These are phyloP conservation scores for Gymnothorax reevesii DNA, from an alignment of 2,797 vertebrate species.

Conservation along the genomic window DNA sequence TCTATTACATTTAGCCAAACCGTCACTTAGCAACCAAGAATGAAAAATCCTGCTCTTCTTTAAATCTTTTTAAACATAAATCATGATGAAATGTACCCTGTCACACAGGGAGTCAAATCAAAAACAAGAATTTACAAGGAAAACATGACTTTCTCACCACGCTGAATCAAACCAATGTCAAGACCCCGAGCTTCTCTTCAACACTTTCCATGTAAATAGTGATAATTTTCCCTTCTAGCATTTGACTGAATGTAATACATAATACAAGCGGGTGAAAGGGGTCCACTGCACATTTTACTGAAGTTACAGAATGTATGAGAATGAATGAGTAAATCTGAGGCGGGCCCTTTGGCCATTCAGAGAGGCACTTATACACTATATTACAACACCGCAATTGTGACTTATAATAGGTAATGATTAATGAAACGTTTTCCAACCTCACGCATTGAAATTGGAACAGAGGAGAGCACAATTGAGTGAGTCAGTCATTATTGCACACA, in stretches of 20 bases:
- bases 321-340: neutral
- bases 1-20: too few relatives aligned
- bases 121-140: neutral
- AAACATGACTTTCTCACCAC: neutral
- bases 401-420: constrained; percentile 8
- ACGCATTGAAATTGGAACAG: constrained; percentile 28
- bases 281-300: neutral
- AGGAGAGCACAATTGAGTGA: constrained; percentile 1
- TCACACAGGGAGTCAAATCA: neutral
- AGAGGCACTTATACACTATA: constrained; percentile 19
- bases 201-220: neutral
- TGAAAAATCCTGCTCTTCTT: neutral
- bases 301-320: neutral
- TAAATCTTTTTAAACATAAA: neutral
- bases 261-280: neutral
- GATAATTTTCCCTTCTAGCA: neutral
- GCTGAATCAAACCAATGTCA: neutral
- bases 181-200: neutral
- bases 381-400: constrained; percentile 30
- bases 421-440: constrained; percentile 3
- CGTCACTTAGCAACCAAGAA: neutral
- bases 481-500: neutral
- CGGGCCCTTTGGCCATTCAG: neutral
- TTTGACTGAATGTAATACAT: neutral
- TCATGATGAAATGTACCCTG: neutral